Evolutionary conservation across 1,140 invertebrate genomes (phyloP), one percentile per base, ranked within the genome.

Genomic region (Ylistrum balloti): DNA sequence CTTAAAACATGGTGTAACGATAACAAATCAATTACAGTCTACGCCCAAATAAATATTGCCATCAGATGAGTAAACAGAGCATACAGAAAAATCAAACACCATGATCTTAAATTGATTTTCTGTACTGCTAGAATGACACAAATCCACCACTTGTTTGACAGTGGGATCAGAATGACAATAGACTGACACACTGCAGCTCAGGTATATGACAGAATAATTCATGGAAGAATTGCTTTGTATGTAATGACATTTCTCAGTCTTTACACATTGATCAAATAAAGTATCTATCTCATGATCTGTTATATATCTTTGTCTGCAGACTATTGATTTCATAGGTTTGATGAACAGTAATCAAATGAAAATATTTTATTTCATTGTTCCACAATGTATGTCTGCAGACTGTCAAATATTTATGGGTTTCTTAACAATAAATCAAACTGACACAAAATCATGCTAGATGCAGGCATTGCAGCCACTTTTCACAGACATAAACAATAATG

Each of bases 61-160:
- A 74, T 74, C 56, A 28, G 22, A 74, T 5, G 56, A 74, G 56
- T 74, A 74, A 74, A 74, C 56, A 74, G 56, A 9, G n/a, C 9
- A 13, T 38, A 38, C 35, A 38, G 35, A 74, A 17, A 74, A 74
- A 74, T n/a, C 56, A 74, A 28, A 74, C n/a, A 17, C 56, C 13
- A 74, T 74, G 56, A 74, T 74, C 56, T 74, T n/a, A 74, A 74
- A 74, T 74, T 74, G 56, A 74, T 74, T 74, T 74, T 74, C 56
- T 74, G 56, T 3, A n/a, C 56, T 74, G 22, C 22, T n/a, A 74
- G 56, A 74, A 74, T 1, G 13, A 74, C 11, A 74, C 5, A 74
- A 74, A 74, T n/a, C 56, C n/a, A 74, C 17, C 41, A 9, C 41
- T 45, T 28, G 56, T 74, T 22, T 74, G 56, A 74, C 56, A 74